These are phyloP conservation scores for Hipposideros larvatus DNA, from an alignment of 2,797 vertebrate species.

Conservation along the genomic window DNA sequence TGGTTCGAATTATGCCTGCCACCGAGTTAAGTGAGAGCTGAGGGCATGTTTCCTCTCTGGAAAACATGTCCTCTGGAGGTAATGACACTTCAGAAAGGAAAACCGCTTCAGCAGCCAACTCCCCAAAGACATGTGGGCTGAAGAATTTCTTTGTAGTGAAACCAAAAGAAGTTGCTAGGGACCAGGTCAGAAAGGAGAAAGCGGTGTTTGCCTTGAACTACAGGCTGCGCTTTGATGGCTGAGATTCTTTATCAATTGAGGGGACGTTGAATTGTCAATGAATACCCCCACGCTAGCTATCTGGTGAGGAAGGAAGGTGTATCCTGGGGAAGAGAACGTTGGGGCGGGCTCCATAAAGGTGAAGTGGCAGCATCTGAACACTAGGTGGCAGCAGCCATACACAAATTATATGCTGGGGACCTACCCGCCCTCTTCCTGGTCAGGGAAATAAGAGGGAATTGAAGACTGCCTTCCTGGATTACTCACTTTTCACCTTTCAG, in stretches of 20 bases:
- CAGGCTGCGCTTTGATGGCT: neutral
- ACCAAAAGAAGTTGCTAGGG: neutral
- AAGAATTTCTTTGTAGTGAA: conserved; percentile 18
- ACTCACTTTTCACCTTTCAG: neutral
- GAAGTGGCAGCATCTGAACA: conserved; percentile 68
- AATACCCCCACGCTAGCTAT: rapidly evolving
- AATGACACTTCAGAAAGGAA: neutral
- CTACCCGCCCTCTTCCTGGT: rapidly evolving
- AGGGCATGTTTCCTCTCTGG: neutral
- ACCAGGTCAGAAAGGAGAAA: neutral
- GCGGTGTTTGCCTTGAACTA: neutral
- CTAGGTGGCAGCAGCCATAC: conserved; percentile 86
- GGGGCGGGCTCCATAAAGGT: neutral
- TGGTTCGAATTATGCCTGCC: neutral
- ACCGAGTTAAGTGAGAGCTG: neutral
- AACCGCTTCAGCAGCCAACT: neutral
- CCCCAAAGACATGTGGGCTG: neutral
- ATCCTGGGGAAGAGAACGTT: rapidly evolving
- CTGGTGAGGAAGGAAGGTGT: neutral
- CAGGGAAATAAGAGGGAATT: neutral
- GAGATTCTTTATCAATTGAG: neutral
- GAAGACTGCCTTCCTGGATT: neutral
- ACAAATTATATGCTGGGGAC: rapidly evolving
- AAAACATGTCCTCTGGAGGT: neutral
- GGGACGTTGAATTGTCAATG: neutral